Percentiles rank a stretch among this genome's conserved stretches.
These are phyloP conservation scores for Antechinus flavipes DNA, from an alignment of 2,113 vertebrate species.

Conservation along the genomic window DNA sequence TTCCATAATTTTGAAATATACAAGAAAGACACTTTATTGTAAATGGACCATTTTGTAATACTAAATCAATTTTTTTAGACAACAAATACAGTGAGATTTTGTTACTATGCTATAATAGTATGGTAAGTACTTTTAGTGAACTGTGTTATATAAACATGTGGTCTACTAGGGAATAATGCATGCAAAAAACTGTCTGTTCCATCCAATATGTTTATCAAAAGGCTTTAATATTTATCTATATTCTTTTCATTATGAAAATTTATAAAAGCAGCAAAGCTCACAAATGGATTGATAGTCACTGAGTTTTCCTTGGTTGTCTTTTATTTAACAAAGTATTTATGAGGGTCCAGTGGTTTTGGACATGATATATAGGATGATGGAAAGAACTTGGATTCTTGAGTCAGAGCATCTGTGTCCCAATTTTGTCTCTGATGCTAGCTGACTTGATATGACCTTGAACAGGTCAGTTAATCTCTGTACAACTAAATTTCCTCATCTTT, in stretches of 20 bases:
- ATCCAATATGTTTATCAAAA: not conserved
- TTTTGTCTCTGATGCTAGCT: not conserved
- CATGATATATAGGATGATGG: not conserved
- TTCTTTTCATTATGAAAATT: not conserved
- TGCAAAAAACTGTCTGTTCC: not conserved
- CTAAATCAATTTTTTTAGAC: not conserved
- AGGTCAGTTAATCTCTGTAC: not conserved
- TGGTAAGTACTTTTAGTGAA: not conserved
- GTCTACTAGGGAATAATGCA: not conserved
- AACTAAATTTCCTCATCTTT: not conserved
- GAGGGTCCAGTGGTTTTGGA: not conserved
- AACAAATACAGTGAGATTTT: not conserved
- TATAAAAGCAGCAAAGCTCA: not conserved
- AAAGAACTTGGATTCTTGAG: not conserved
- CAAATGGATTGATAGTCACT: not conserved
- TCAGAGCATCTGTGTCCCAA: not conserved
- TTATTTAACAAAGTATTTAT: not conserved
- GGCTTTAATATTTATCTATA: not conserved
- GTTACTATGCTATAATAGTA: not conserved
- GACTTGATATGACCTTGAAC: not conserved
- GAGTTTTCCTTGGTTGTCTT: not conserved
- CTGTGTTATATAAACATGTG: not conserved
- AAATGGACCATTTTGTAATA: not conserved
- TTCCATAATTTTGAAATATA: not conserved
- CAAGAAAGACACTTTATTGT: not conserved